Conservation (phyloP, 2,888 invertebrate genomes). For the Sturmia bella region DNA sequence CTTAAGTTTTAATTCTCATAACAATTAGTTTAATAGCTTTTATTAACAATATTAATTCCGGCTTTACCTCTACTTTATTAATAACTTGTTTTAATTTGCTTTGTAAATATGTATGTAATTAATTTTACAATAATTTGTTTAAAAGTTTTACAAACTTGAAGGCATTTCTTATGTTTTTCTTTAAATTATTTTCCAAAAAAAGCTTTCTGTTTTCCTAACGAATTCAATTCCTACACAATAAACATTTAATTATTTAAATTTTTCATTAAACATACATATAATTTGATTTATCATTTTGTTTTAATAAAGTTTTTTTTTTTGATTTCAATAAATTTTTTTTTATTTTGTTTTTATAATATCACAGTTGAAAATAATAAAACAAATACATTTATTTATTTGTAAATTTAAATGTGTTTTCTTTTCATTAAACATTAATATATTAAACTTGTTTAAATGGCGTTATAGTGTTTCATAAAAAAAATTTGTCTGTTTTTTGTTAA, state of each 20-base stretch:
- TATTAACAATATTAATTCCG: constrained; percentile 46
- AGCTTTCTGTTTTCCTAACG: constrained; percentile 52
- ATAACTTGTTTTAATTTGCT: constrained; percentile 23
- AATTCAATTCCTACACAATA: constrained; percentile 69
- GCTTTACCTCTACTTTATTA: not conserved
- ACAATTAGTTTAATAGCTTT: constrained; percentile 42
- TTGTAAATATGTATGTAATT: constrained; percentile 58
- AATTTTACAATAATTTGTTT: constrained; percentile 51
- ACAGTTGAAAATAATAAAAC: constrained; percentile 73
- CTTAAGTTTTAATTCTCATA: constrained; percentile 12
- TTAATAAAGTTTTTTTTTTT: constrained; percentile 42
- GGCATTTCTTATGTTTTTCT: constrained; percentile 60
- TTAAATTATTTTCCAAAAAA: constrained; percentile 55
- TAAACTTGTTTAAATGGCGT: constrained; percentile 35
- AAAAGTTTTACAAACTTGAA: constrained; percentile 68
- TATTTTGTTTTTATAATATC: constrained; percentile 70
- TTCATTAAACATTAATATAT: constrained; percentile 32
- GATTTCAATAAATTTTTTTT: constrained; percentile 38
- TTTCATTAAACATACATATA: constrained; percentile 42
- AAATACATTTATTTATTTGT: constrained; percentile 58
- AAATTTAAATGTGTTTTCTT: constrained; percentile 46
- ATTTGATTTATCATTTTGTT: constrained; percentile 31
- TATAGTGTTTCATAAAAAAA: constrained; percentile 19
- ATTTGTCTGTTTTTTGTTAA: constrained; percentile 35
- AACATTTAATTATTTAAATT: constrained; percentile 49